Conservation (phyloP, 2,888 invertebrate species). For the Phorcus lineatus region DNA sequence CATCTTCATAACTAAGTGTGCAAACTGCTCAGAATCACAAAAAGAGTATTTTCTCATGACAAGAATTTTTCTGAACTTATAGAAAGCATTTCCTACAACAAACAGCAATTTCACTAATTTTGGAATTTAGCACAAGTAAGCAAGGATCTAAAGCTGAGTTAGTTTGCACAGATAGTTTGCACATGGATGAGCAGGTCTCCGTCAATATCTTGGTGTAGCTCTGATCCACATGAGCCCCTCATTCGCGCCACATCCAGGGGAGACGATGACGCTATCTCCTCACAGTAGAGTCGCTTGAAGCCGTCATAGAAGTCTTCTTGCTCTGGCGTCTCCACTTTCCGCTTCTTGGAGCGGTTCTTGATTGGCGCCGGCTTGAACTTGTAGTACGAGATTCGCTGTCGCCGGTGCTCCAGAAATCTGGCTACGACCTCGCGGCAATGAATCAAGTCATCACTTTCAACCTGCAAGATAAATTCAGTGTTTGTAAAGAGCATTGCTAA, state of each 20-base stretch:
- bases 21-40: no score
- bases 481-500: not conserved
- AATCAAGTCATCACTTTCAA: conserved; percentile 65
- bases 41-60: not conserved
- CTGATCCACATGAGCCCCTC: conserved; percentile 62
- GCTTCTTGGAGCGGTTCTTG: conserved; percentile 61
- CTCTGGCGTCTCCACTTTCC: conserved; percentile 65
- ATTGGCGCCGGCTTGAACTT: conserved; percentile 40
- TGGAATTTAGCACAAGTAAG: no score
- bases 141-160: not conserved
- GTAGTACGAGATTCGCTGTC: conserved; percentile 49
- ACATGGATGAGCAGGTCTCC: conserved; percentile 36
- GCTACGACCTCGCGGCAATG: conserved; percentile 65
- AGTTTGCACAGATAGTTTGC: conserved; percentile 40
- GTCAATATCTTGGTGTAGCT: conserved; percentile 60
- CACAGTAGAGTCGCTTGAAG: conserved; percentile 72
- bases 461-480: conserved; percentile 48
- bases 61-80: not conserved
- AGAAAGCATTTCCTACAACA: not conserved
- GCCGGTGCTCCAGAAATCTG: conserved; percentile 50
- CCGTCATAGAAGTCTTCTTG: conserved; percentile 70
- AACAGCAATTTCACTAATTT: not conserved
- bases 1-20: not conserved
- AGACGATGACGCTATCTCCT: conserved; percentile 42
- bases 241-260: conserved; percentile 33